Base-by-base conservation (phyloP, 2,113 vertebrate species). In the Halcyon senegalensis region DNA sequence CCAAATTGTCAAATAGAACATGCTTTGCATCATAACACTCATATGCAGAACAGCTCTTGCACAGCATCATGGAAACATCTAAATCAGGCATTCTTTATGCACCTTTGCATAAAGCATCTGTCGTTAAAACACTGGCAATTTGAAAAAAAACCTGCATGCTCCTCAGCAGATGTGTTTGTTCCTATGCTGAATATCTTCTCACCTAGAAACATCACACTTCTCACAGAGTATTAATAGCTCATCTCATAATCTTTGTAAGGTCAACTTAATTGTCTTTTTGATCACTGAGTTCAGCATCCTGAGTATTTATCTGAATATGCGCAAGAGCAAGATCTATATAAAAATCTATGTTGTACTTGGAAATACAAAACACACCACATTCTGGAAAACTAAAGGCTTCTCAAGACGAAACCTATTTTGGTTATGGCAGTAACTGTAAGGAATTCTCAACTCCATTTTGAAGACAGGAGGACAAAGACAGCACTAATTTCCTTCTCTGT, bases 131-230 rank as follows among this genome's bases (percentile, higher is more conserved):
- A 76, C 2, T 3, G 11, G 46, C 64, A 83, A 46, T 69, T 16
- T 14, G 11, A 31, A 91, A 78, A 70, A 75, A 76, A 80, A 10
- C 25, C 84, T 83, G 66, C 51, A 55, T 10, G n/a, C 46, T 89
- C 7, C 68, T 39, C 51, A 35, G 53, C 72, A 91, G 66, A 94
- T 55, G 75, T 94, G 84, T 96, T 93, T 84, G 63, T 62, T 95
- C 55, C 69, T 73, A 48, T 68, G 56, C 82, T 84, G 84, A 94
- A 58, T 51, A 80, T 48, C 55, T 95, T 96, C 69, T 92, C 87
- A 84, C 82, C 59, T 66, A 48, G 35, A 50, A 69, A 55, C 37
- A 67, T 93, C 68, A 72, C 78, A 55, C 11, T 79, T 79, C 66
- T 63, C 48, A 19, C 6, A 14, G 64, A 68, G 20, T 16, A 67